Evolutionary conservation across 2,113 vertebrate genomes (phyloP).

Genomic region (human): DNA sequence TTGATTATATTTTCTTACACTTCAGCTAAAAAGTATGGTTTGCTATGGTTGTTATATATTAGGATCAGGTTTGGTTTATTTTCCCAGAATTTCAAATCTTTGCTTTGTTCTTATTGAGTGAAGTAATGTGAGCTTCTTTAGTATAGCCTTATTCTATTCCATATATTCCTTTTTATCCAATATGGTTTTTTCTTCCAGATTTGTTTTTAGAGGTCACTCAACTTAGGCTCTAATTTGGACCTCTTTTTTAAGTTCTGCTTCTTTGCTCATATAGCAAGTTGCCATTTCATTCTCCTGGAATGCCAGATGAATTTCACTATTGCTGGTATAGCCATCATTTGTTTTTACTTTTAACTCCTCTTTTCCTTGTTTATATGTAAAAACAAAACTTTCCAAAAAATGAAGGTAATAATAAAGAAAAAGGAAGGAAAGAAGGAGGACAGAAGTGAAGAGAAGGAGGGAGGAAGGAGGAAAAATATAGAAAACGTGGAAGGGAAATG

Average conservation of each 20-base stretch:
- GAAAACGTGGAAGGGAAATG: neutral
- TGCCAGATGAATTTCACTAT: too few relatives aligned
- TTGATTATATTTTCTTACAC: neutral
- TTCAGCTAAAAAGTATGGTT: neutral
- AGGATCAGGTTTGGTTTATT: neutral
- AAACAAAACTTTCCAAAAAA: neutral
- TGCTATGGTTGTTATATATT: neutral
- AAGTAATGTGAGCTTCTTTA: neutral
- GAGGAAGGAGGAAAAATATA: neutral
- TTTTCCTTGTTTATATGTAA: neutral
- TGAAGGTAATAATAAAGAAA: too few relatives aligned
- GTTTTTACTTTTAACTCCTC: too few relatives aligned
- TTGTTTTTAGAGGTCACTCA: neutral
- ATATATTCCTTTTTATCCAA: neutral
- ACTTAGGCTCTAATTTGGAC: neutral
- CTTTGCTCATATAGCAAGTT: too few relatives aligned
- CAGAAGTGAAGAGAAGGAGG: too few relatives aligned
- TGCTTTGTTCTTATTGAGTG: neutral
- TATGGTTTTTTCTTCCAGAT: neutral
- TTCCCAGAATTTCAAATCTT: neutral
- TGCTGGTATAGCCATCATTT: too few relatives aligned
- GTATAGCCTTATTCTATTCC: neutral
- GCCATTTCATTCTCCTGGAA: too few relatives aligned
- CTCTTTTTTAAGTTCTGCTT: too few relatives aligned
- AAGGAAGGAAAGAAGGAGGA: neutral